phyloP scores from a whole-genome alignment of 1,140 invertebrate species.

The Sycophila sp. region DNA sequence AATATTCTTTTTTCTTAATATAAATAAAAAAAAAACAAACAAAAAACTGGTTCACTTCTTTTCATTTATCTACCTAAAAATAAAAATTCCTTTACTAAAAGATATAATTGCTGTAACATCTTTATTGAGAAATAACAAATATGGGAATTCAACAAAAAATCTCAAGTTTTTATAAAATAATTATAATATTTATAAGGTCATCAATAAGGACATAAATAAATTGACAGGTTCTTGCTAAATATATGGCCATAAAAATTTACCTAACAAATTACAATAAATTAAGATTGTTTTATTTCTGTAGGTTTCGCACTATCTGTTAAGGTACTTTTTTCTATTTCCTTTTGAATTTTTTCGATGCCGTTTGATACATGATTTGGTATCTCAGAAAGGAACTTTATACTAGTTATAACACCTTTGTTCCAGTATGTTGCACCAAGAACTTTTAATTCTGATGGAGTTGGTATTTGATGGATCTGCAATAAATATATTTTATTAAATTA shows the following conservation, averaged over 20 bases:
- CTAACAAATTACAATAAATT: constrained; percentile 21
- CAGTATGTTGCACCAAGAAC: constrained; percentile 30
- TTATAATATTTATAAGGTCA: too few species aligned
- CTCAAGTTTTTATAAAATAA: too few species aligned
- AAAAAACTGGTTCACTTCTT: too few species aligned
- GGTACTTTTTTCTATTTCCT: constrained; percentile 25
- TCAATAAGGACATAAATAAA: too few species aligned
- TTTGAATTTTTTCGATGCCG: constrained; percentile 35
- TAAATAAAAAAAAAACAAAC: constrained; percentile 20
- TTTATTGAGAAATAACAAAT: too few species aligned
- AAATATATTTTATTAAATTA: too few species aligned
- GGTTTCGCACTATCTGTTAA: not conserved
- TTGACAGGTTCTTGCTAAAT: too few species aligned
- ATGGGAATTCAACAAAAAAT: too few species aligned
- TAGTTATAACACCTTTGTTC: constrained; percentile 42
- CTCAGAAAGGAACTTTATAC: constrained; percentile 40
- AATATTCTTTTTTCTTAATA: constrained; percentile 37
- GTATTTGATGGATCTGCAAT: constrained; percentile 11
- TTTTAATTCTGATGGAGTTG: constrained; percentile 34
- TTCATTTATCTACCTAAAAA: too few species aligned
- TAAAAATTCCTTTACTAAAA: too few species aligned
- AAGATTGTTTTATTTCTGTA: not conserved
- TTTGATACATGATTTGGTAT: constrained; percentile 39
- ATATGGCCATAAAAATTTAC: too few species aligned
- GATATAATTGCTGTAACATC: too few species aligned